A percentile compares a stretch with the other conserved stretches of the same genome.
Evolutionary conservation across 1,140 invertebrate genomes (phyloP).

Genomic region (Heliconius hermathena): DNA sequence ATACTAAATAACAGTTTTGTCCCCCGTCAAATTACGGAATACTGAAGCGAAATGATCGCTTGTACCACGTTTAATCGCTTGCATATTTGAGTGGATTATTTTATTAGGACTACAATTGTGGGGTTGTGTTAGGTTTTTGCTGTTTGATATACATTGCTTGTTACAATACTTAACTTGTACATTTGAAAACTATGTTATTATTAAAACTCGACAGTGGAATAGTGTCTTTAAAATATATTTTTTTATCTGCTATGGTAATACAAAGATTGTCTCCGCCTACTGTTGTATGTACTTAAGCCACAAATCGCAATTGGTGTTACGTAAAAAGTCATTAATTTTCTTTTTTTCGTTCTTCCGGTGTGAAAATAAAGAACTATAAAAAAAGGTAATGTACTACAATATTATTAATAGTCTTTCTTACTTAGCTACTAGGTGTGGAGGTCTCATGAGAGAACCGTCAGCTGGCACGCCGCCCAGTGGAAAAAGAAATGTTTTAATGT

Average conservation of each 20-base stretch:
- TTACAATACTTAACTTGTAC: not conserved
- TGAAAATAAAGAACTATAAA: not conserved
- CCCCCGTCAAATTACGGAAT: constrained; percentile 50
- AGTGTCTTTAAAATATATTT: no score
- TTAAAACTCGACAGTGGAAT: not conserved
- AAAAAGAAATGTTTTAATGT: constrained; percentile 67
- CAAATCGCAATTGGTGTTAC: no score
- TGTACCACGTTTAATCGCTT: constrained; percentile 67
- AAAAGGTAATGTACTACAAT: not conserved
- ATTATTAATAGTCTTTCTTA: not conserved
- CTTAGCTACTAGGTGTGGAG: not conserved
- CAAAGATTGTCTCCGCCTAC: no score
- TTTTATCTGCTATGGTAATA: no score
- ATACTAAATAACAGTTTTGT: constrained; percentile 62
- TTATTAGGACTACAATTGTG: constrained; percentile 36
- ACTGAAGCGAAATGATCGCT: constrained; percentile 44
- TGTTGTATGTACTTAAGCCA: not conserved
- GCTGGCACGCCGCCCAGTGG: constrained; percentile 45
- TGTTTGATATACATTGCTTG: constrained; percentile 43
- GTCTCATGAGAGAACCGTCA: constrained; percentile 51
- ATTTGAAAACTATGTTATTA: not conserved
- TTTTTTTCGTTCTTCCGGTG: no score
- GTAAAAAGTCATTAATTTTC: no score
- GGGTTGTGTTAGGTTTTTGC: not conserved
- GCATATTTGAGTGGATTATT: constrained; percentile 62